These are phyloP conservation scores for Malurus melanocephalus DNA, from an alignment of 2,113 vertebrate genomes.

Conservation along the genomic window DNA sequence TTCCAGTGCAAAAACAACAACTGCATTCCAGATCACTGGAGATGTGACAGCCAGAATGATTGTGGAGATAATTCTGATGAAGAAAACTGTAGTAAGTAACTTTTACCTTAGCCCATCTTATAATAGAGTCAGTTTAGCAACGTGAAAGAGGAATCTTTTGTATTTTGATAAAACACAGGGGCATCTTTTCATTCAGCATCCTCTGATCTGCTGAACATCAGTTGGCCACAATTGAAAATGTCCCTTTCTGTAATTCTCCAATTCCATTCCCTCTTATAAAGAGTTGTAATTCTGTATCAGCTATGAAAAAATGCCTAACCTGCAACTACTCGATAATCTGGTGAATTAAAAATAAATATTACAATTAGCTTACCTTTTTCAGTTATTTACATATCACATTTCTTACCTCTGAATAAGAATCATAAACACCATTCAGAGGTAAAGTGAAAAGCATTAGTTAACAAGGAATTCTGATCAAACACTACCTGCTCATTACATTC, in stretches of 20 bases:
- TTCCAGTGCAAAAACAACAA: conserved; percentile 98
- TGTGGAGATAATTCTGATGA: conserved; percentile 97
- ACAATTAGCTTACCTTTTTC: neutral
- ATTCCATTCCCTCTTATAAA: neutral
- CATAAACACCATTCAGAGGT: neutral
- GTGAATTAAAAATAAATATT: neutral
- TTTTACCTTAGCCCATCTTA: neutral
- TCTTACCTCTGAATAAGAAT: neutral
- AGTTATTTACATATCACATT: rapidly evolving
- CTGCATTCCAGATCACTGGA: conserved; percentile 98
- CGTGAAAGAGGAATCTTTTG: neutral
- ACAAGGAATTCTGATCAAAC: neutral
- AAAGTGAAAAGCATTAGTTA: neutral
- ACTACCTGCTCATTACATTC: neutral
- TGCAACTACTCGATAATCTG: neutral
- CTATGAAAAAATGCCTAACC: neutral
- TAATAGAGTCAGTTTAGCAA: neutral
- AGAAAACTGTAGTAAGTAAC: conserved; percentile 94
- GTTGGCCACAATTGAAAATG: neutral
- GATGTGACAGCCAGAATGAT: conserved; percentile 96
- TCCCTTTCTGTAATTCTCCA: neutral
- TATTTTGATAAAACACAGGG: neutral
- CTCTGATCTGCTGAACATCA: neutral
- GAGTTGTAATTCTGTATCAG: neutral
- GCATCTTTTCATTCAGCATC: neutral